Conservation (phyloP, 2,888 invertebrate genomes). For the Noctua pronuba region DNA sequence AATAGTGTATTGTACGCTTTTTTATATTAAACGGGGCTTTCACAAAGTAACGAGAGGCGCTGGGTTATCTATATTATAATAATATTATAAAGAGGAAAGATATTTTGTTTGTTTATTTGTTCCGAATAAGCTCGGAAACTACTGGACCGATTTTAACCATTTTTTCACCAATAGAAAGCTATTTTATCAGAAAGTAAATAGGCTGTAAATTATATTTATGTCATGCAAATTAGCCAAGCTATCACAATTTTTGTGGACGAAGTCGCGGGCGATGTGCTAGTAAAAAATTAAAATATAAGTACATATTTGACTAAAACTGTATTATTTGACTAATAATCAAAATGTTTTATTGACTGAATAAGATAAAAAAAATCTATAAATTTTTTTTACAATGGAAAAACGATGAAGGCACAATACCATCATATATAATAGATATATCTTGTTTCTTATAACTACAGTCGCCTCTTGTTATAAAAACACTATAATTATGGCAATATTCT, state of each 20-base stretch:
- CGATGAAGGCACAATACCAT: neutral
- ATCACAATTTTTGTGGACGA: no score
- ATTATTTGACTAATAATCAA: neutral
- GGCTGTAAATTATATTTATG: no score
- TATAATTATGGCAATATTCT: conserved; percentile 44
- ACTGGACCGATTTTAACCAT: no score
- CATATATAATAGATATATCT: no score
- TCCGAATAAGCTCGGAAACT: no score
- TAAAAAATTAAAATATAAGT: neutral
- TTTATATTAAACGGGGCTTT: conserved; percentile 66
- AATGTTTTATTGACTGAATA: conserved; percentile 19
- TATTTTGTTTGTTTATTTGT: no score
- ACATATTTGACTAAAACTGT: neutral
- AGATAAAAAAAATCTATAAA: neutral
- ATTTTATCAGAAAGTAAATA: no score
- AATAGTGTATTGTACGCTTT: conserved; percentile 71
- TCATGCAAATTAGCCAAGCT: no score
- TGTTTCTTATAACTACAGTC: conserved; percentile 20
- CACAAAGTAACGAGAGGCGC: conserved; percentile 46
- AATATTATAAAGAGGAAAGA: no score
- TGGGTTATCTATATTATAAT: no score
- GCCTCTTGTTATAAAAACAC: conserved; percentile 44
- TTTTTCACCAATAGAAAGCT: no score
- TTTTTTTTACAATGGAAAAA: neutral
- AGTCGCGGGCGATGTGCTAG: no score